Percentiles rank a stretch among this genome's conserved stretches.
These are phyloP conservation scores for Pseudomyrmex flavicornis DNA, from an alignment of 1,140 invertebrate species.

Conservation along the genomic window DNA sequence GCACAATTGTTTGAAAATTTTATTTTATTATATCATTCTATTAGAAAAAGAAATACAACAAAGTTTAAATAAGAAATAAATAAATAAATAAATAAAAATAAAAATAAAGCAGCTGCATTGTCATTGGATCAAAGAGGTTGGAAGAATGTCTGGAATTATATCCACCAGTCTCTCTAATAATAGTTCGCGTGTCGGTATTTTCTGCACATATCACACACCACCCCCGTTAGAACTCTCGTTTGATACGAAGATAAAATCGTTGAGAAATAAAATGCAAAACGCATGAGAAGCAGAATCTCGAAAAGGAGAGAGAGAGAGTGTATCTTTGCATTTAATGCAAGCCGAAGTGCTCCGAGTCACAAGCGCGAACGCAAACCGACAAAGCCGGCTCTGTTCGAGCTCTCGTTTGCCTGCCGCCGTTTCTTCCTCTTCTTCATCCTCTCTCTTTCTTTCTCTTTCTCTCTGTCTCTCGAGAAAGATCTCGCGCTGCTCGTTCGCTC, in stretches of 20 bases:
- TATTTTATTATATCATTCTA: not conserved
- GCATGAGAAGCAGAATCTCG: constrained; percentile 2
- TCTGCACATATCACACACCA: constrained; percentile 18
- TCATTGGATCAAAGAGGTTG: not conserved
- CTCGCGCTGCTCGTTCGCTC: constrained; percentile 51
- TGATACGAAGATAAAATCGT: constrained; percentile 62
- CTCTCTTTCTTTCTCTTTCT: not conserved
- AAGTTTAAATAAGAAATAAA: not conserved
- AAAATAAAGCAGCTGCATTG: not conserved
- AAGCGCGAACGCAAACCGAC: constrained; percentile 77
- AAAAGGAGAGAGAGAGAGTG: constrained; percentile 46
- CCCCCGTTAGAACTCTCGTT: constrained; percentile 1
- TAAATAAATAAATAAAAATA: too few species aligned
- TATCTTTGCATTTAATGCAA: constrained; percentile 77
- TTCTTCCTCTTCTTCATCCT: constrained; percentile 35
- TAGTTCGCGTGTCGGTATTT: constrained; percentile 20
- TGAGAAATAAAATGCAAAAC: constrained; percentile 16
- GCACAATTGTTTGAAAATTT: not conserved
- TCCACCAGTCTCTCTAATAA: not conserved
- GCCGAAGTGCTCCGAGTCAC: constrained; percentile 75
- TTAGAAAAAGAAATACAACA: not conserved
- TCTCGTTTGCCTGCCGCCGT: constrained; percentile 59
- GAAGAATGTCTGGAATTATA: constrained; percentile 6
- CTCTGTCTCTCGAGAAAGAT: not conserved
- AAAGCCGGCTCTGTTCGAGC: constrained; percentile 77